Evolutionary conservation across 1,140 invertebrate species (phyloP), one percentile per base, ranked within the genome.

Genomic region (Heliconius nattereri): DNA sequence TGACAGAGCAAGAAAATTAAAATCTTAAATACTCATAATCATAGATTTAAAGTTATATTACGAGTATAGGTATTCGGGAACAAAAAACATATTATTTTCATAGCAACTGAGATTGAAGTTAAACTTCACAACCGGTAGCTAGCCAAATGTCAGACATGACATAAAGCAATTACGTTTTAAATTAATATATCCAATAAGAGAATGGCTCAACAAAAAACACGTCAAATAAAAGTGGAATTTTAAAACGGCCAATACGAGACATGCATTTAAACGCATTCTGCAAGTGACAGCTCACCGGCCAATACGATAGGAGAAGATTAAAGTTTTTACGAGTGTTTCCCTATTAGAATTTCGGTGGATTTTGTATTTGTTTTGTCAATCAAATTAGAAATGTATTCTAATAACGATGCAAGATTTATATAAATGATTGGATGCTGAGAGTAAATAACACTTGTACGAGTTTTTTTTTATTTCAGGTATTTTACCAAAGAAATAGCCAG

Each of bases 301-400:
- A 92, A 92, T 92, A 90, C 88, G 89, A 91, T 92, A 83, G 81
- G 82, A 84, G 80, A 81, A 90, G 90, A 90, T 91, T 91, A 91
- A 88, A 90, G 83, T 84, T 32, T 32, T 76, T 75, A 60, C 20
- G 79, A 45, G 1, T 45, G 6, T 52, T 52, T 83, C 80, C 78
- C 80, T 87, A 88, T 91, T 89, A 88, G 86, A 91, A 89, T 90
- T 89, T 86, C 76, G 90, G 88, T 86, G 84, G 85, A 82, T 90
- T 89, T 45, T 86, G 83, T 86, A 85, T 85, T 29, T 72, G 57
- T 72, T 70, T 79, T 45, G 73, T 79, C 35, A 57, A n/a, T 71
- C 66, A 32, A 71, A 74, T 11, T 11, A 70, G 60, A 77, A 20
- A 26, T 77, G 13, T 77, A 26, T 66, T 66, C 60, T 66, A 66